Evolutionary conservation across 2,797 vertebrate species (phyloP), one percentile per base, ranked within the genome.

Genomic region (Lutjanus argentimaculatus): DNA sequence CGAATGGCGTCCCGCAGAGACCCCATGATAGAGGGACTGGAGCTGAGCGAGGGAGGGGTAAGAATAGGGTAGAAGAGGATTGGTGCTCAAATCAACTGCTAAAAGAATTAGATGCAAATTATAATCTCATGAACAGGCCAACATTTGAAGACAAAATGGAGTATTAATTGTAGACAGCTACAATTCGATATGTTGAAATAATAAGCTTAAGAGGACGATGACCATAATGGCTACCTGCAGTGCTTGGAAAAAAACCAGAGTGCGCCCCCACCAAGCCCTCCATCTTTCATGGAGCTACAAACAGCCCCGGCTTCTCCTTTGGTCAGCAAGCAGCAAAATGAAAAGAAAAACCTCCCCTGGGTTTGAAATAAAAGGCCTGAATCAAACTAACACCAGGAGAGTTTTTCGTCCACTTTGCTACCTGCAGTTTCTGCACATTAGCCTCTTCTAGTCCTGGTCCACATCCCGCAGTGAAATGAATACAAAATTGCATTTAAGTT

Each of bases 1-100:
- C 95, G 93, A 97, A 96, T 96, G 96, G 97, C 91, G 90, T 97
- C 97, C 97, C 97, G 97, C 97, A 96, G 97, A 96, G 97, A 96
- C 89, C 89, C 94, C 92, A 89, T 72, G 85, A 89, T 85, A 74
- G 84, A 90, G 59, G 90, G 90, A 88, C 67, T 90, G 64, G 76
- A 88, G 85, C 86, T 89, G 67, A 84, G 73, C 36, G 4, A 88
- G 77, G 88, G 80, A 87, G 80, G 89, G 85, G 77, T 82, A 73
- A 80, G 40, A 51, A 77, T 59, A 79, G 72, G 66, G 58, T 49
- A 65, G 22, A 93, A 90, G 92, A 93, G 90, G 87, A 92, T 92
- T 81, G 93, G 91, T 89, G 82, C 82, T 89, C 13, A 85, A 87
- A 88, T 85, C 85, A 94, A 88, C 77, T 91, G 90, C 91, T 93